These are phyloP conservation scores for Sturmia bella DNA, from an alignment of 2,888 invertebrate species.

Conservation along the genomic window DNA sequence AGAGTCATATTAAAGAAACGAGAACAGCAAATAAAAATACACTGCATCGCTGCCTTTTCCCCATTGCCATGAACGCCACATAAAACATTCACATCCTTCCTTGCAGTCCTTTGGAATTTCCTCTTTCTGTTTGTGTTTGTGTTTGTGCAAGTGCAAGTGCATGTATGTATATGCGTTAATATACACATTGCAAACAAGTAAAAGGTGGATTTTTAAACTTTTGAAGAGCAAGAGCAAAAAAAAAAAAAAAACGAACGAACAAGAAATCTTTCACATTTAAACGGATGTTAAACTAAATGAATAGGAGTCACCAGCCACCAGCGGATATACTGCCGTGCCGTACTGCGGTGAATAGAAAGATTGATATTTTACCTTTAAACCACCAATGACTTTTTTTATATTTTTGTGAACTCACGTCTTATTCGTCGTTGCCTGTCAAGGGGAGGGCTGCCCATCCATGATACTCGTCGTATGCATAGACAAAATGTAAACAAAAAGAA, in stretches of 20 bases:
- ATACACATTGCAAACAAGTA: not conserved
- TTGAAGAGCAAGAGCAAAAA: not conserved
- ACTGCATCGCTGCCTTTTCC: not conserved
- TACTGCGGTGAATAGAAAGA: not conserved
- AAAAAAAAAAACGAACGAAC: too few species aligned
- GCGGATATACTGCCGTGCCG: slow-evolving; percentile 34
- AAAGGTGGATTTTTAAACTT: not conserved
- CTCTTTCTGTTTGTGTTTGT: not conserved
- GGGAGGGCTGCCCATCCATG: not conserved
- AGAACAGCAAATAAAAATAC: slow-evolving; percentile 28
- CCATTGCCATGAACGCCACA: not conserved
- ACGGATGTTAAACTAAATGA: slow-evolving; percentile 61
- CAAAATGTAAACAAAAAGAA: slow-evolving; percentile 17
- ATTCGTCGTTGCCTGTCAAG: not conserved
- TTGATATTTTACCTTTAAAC: slow-evolving; percentile 39
- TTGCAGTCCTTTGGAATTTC: slow-evolving; percentile 5
- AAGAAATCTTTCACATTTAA: slow-evolving; percentile 46
- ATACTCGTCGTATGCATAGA: slow-evolving; percentile 1
- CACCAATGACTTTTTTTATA: slow-evolving; percentile 48
- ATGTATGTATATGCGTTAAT: not conserved
- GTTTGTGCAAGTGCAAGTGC: not conserved
- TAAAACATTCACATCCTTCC: slow-evolving; percentile 39
- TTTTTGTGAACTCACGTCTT: slow-evolving; percentile 50
- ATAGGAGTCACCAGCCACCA: slow-evolving; percentile 49
- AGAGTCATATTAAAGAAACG: not conserved